Evolutionary conservation across 2,888 invertebrate species (phyloP), one percentile per base, ranked within the genome.

Genomic region (Latrodectus elegans): DNA sequence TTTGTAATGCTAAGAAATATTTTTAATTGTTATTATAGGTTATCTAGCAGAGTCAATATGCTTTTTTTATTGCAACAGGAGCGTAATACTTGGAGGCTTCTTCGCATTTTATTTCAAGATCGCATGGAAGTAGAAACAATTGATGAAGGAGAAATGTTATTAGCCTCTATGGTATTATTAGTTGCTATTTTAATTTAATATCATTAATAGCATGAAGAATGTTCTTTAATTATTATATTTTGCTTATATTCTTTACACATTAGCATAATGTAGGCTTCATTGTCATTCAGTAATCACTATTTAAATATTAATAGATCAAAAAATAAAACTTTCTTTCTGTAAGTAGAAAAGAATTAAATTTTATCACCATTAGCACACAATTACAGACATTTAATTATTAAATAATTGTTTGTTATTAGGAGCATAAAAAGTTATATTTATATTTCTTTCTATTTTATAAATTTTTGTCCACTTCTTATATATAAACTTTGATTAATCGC

Each of bases 51-150:
- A 60, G 9, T 68, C 68, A 87, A 73, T 55, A 76, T 89, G 67
- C 72, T 88, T 9, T 51, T 49, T n/a, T 84, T 91, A 53, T 90
- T 98, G 64, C 95, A 95, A 89, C 95, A 95, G 91, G 98, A 98
- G 92, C 94, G 96, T 55, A 96, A 96, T 91, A 97, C 96, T 0
- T 98, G 98, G 98, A 94, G 96, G 90, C 93, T 98, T 49, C 91
- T 98, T 8, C 94, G 95, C 90, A 95, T 95, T 89, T 92, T 98
- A 15, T 97, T 96, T 92, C 94, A 95, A 90, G 97, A 98, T 92
- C 94, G 97, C 51, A 93, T 96, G 74, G 79, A 87, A 2, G 65
- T 71, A 22, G 84, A 84, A 67, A 65, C 15, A 14, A 22, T 15
- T 51, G 91, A 91, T 68, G 91, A 92, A 82, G 92, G 90, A 60